Conservation (phyloP, 2,113 vertebrate species). For the Pedetes capensis region DNA sequence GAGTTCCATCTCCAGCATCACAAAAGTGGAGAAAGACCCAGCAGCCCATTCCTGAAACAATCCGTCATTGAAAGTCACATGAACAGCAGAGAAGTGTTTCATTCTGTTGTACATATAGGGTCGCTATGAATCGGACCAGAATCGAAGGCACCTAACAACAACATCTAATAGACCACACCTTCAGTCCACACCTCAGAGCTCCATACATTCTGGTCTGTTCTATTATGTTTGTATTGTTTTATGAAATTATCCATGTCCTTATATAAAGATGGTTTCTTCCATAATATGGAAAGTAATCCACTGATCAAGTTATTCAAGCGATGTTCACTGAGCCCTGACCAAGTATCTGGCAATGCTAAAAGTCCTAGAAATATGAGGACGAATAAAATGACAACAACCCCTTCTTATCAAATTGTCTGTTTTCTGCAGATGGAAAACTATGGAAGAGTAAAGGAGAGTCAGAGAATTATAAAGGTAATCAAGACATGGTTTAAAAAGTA, state of each 20-base stretch:
- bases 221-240: neutral
- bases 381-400: neutral
- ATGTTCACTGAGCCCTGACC: neutral
- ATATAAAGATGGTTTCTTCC: neutral
- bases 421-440: neutral
- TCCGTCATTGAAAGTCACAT: too few species aligned
- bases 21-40: too few species aligned
- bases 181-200: neutral
- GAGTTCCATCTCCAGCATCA: too few species aligned
- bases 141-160: too few species aligned
- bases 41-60: too few species aligned
- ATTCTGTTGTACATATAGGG: too few species aligned
- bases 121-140: too few species aligned
- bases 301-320: neutral
- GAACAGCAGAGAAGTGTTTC: too few species aligned
- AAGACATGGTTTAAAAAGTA: neutral
- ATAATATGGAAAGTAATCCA: neutral
- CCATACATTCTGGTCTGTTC: neutral
- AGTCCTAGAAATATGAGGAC: neutral
- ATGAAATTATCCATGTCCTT: neutral
- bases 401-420: neutral
- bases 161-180: neutral
- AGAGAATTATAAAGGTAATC: neutral
- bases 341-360: neutral
- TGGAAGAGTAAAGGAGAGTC: neutral